A percentile compares a stretch with the other conserved stretches of the same genome.
Conservation (phyloP, 2,888 invertebrate species). For the Drosophila formosana region DNA sequence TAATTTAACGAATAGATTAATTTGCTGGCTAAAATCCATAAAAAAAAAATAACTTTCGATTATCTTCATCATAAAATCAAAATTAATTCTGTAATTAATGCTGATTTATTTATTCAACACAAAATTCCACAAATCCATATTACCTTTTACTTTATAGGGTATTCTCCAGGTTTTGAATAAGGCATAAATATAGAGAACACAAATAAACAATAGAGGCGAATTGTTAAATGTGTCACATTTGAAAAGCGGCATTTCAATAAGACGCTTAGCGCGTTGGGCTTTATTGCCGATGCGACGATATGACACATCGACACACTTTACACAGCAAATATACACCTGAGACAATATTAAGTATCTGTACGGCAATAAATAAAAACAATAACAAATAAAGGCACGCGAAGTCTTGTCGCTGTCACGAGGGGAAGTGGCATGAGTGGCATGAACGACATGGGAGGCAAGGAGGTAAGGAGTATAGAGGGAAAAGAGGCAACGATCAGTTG, state of each 20-base stretch:
- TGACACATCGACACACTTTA: constrained; percentile 70
- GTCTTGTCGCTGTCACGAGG: constrained; percentile 13
- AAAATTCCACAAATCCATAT: too few relatives aligned
- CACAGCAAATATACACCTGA: constrained; percentile 63
- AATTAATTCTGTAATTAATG: too few relatives aligned
- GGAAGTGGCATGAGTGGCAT: constrained; percentile 5
- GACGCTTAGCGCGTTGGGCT: constrained; percentile 40
- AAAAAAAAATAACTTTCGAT: too few relatives aligned
- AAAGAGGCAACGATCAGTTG: constrained; percentile 39
- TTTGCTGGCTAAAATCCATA: too few relatives aligned
- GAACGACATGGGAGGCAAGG: too few relatives aligned
- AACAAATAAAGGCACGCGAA: constrained; percentile 65
- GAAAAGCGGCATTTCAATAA: constrained; percentile 50
- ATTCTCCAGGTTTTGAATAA: not conserved
- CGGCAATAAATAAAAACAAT: constrained; percentile 55
- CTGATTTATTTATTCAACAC: too few relatives aligned
- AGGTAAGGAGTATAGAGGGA: not conserved
- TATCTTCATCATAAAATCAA: too few relatives aligned
- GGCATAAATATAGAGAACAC: not conserved
- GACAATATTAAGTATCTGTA: constrained; percentile 61
- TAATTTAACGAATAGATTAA: too few relatives aligned
- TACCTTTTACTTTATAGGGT: not conserved
- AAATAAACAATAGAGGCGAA: constrained; percentile 25
- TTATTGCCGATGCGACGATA: constrained; percentile 29
- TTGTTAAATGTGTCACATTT: constrained; percentile 67